Conservation (phyloP, 2,113 vertebrate species). For the Xiphias gladius region DNA sequence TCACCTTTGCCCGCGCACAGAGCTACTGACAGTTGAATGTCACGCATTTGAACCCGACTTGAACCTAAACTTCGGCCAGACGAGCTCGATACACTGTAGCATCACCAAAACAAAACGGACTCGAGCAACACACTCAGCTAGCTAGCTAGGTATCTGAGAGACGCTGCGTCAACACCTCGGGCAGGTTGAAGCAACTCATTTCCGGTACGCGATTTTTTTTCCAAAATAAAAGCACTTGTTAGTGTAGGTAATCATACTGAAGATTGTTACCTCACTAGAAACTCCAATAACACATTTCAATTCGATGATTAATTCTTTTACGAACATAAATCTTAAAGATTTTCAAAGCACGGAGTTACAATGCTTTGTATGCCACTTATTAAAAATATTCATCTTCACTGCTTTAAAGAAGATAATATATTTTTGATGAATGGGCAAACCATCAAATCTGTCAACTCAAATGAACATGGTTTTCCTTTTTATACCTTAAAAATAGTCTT, state of each 20-base stretch:
- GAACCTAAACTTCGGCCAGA: constrained; percentile 47
- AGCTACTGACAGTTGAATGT: not conserved
- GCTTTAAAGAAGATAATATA: not conserved
- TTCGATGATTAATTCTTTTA: not conserved
- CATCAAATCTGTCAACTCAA: no score
- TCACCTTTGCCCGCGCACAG: not conserved
- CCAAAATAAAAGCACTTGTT: constrained; percentile 59
- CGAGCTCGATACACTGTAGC: not conserved
- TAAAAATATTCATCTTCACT: not conserved
- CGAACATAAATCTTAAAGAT: not conserved
- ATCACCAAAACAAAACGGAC: constrained; percentile 61
- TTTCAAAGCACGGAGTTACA: not conserved
- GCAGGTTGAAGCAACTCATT: not conserved
- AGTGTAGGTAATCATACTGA: no score
- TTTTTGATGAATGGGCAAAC: not conserved
- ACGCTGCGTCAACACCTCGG: not conserved
- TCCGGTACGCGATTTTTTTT: constrained; percentile 37
- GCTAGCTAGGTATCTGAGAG: constrained; percentile 39
- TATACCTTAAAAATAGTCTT: no score
- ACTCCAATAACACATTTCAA: not conserved
- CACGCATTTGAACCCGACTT: constrained; percentile 13
- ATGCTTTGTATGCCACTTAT: not conserved
- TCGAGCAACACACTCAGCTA: not conserved
- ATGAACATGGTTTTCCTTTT: no score
- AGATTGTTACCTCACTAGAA: not conserved